Evolutionary conservation across 2,797 vertebrate genomes (phyloP).

Genomic region (Paratrypauchen microcephalus): DNA sequence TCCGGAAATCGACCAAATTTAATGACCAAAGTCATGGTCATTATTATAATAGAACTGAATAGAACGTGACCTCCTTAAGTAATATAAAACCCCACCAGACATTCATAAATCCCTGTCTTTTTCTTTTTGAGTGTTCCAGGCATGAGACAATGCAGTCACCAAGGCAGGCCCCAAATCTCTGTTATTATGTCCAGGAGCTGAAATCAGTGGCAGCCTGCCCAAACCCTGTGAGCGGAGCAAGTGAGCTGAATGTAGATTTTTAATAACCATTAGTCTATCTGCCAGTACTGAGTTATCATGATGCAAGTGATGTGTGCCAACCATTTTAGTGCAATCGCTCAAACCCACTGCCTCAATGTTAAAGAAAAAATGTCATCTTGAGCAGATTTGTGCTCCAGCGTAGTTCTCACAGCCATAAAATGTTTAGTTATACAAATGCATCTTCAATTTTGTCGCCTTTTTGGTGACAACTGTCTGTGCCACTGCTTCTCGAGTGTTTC

Average conservation of each 20-base stretch:
- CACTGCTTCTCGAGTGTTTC: constrained; percentile 68
- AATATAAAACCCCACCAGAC: background rate
- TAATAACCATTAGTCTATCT: constrained; percentile 51
- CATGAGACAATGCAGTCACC: constrained; percentile 42
- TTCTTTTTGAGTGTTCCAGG: constrained; percentile 26
- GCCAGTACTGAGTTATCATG: constrained; percentile 31
- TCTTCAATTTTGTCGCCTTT: constrained; percentile 48
- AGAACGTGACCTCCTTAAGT: background rate
- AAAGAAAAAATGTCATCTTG: constrained; percentile 45
- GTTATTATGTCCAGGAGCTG: constrained; percentile 44
- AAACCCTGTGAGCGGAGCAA: constrained; percentile 35
- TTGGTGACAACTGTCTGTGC: constrained; percentile 55
- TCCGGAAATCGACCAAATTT: no score
- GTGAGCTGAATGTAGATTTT: constrained; percentile 50
- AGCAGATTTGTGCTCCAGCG: constrained; percentile 48
- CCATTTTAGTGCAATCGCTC: constrained; percentile 25
- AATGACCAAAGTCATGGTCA: no score
- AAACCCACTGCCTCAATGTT: constrained; percentile 32
- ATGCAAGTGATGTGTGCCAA: constrained; percentile 26
- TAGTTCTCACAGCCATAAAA: constrained; percentile 49
- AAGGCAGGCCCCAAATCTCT: constrained; percentile 37
- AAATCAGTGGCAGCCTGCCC: constrained; percentile 30
- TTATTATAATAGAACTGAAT: no score
- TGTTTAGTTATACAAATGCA: constrained; percentile 60
- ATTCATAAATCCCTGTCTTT: constrained; percentile 43